These are phyloP conservation scores for Halichoerus grypus DNA, from an alignment of 2,113 vertebrate species.

Conservation along the genomic window DNA sequence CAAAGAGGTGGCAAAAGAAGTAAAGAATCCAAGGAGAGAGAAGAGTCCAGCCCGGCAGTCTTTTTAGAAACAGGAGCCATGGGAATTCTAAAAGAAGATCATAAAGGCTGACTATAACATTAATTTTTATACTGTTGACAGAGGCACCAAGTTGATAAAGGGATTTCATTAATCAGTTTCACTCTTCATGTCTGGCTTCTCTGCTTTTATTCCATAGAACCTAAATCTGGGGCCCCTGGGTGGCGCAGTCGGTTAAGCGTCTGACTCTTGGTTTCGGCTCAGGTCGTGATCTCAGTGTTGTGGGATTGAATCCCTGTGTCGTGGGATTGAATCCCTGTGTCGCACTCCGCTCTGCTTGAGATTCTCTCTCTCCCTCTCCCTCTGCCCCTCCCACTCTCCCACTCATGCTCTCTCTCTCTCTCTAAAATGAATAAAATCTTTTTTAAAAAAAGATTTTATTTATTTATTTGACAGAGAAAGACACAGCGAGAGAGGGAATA, in stretches of 20 bases:
- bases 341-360: background rate
- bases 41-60: background rate
- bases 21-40: background rate
- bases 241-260: background rate
- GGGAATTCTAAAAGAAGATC: constrained; percentile 15
- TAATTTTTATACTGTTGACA: constrained; percentile 6
- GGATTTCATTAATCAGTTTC: constrained; percentile 30
- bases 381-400: background rate
- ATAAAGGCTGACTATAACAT: background rate
- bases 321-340: background rate
- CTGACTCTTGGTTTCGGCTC: background rate
- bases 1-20: constrained; percentile 7
- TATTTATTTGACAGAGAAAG: too few species aligned
- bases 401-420: background rate
- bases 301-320: background rate
- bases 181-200: constrained; percentile 39
- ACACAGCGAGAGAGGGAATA: too few species aligned
- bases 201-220: constrained; percentile 23
- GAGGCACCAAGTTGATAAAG: constrained; percentile 1
- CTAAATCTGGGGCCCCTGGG: background rate
- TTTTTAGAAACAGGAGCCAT: constrained; percentile 26
- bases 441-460: too few species aligned
- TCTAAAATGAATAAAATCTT: background rate
- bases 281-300: background rate
- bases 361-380: background rate